These are phyloP conservation scores for Pterocles burchelli DNA, from an alignment of 2,113 vertebrate genomes.

Conservation along the genomic window DNA sequence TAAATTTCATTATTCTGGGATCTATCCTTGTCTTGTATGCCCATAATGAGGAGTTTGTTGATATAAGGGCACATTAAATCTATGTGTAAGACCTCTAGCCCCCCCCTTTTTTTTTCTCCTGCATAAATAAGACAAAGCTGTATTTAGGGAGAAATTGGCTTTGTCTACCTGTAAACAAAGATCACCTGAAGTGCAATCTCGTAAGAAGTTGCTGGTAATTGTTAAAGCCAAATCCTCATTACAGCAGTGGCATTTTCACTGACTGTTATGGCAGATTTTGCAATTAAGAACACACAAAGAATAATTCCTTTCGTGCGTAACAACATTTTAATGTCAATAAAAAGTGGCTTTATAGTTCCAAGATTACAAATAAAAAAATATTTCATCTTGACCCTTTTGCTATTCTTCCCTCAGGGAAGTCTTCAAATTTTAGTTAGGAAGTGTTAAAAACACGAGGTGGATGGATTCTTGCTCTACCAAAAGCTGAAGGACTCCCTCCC, in stretches of 20 bases:
- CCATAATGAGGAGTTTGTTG: background rate
- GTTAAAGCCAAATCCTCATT: background rate
- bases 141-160: background rate
- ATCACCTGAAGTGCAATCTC: background rate
- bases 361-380: constrained; percentile 56
- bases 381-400: background rate
- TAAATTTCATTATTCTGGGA: background rate
- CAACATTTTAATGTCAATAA: constrained; percentile 37
- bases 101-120: background rate
- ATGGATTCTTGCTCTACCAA: background rate
- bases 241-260: background rate
- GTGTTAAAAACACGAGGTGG: background rate
- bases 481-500: constrained; percentile 7
- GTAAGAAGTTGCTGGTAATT: background rate
- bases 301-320: constrained; percentile 25
- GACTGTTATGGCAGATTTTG: background rate
- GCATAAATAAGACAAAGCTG: background rate
- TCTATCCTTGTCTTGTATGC: background rate
- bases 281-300: constrained; percentile 20
- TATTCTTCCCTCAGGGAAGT: background rate
- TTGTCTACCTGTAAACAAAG: background rate
- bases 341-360: constrained; percentile 31
- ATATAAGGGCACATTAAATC: background rate
- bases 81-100: background rate
- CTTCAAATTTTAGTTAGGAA: background rate